These are phyloP conservation scores for Eremobia ochroleuca DNA, from an alignment of 2,888 invertebrate genomes.

Conservation along the genomic window DNA sequence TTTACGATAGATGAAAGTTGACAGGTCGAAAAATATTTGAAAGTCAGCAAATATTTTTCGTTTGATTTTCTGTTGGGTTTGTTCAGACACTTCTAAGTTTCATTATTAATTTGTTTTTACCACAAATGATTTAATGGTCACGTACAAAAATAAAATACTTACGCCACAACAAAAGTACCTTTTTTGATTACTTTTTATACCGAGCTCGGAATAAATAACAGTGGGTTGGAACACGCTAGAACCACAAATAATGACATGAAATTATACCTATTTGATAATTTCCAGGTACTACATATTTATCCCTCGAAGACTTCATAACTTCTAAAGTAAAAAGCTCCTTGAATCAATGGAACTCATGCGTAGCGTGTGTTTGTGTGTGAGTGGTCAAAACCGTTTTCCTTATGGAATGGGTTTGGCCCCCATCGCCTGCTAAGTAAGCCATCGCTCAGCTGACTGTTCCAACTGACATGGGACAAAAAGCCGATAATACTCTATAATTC, in stretches of 20 bases:
- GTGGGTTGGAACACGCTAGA: not conserved
- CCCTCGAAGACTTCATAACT: not conserved
- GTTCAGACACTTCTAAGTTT: not conserved
- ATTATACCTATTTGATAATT: not conserved
- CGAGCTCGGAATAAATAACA: not conserved
- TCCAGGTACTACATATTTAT: not conserved
- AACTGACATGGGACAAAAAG: slow-evolving; percentile 61
- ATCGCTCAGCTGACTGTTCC: slow-evolving; percentile 59
- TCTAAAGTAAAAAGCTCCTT: not conserved
- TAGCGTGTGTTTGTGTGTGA: slow-evolving; percentile 1
- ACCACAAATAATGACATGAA: not conserved
- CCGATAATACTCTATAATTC: slow-evolving; percentile 62
- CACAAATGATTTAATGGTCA: not conserved
- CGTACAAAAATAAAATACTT: not conserved
- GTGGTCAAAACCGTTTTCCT: slow-evolving; percentile 52
- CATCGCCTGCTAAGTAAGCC: slow-evolving; percentile 56
- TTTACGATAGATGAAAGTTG: not conserved
- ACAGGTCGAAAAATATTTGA: slow-evolving; percentile 1
- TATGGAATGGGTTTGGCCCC: slow-evolving; percentile 20
- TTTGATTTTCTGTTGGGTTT: slow-evolving; percentile 8
- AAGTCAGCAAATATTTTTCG: slow-evolving; percentile 1
- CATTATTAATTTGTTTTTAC: not conserved
- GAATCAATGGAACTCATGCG: not conserved
- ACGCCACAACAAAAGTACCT: accelerated
- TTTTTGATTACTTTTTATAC: not conserved